Conservation (phyloP, 2,888 invertebrate species). For the Drosophila falleni region DNA sequence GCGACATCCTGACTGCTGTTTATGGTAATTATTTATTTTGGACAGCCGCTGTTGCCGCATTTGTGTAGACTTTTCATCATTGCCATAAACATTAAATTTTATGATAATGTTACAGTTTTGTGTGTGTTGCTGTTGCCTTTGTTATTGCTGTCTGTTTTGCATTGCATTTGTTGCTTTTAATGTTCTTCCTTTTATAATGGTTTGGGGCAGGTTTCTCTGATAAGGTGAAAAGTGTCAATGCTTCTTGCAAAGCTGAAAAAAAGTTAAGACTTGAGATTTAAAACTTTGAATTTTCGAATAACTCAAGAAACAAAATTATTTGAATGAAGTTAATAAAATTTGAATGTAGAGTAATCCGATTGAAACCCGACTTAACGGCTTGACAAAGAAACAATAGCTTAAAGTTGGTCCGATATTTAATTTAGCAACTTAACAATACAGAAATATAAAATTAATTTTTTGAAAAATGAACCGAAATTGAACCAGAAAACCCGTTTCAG, state of each 20-base stretch:
- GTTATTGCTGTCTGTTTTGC: slow-evolving; percentile 63
- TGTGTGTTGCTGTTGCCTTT: slow-evolving; percentile 50
- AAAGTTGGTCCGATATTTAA: too few relatives aligned
- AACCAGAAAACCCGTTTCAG: too few relatives aligned
- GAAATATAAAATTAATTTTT: too few relatives aligned
- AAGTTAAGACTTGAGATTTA: too few relatives aligned
- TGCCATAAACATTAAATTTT: slow-evolving; percentile 79
- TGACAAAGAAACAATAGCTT: too few relatives aligned
- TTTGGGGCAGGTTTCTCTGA: neutral
- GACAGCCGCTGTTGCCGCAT: slow-evolving; percentile 68
- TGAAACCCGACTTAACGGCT: too few relatives aligned
- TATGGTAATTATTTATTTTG: slow-evolving; percentile 81
- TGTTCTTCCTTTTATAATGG: slow-evolving; percentile 9
- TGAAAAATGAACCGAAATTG: too few relatives aligned
- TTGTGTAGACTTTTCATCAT: slow-evolving; percentile 72
- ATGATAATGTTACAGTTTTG: slow-evolving; percentile 68
- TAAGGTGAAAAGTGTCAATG: slow-evolving; percentile 25
- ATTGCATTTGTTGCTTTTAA: slow-evolving; percentile 55
- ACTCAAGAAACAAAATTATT: too few relatives aligned
- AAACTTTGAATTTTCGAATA: too few relatives aligned
- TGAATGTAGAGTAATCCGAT: too few relatives aligned
- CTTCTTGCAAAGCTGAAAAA: slow-evolving; percentile 7
- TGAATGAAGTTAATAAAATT: too few relatives aligned
- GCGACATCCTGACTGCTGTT: slow-evolving; percentile 57
- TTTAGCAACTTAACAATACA: too few relatives aligned